Base-by-base conservation (phyloP, 2,113 vertebrate species). In the Phalacrocorax pelagicus region DNA sequence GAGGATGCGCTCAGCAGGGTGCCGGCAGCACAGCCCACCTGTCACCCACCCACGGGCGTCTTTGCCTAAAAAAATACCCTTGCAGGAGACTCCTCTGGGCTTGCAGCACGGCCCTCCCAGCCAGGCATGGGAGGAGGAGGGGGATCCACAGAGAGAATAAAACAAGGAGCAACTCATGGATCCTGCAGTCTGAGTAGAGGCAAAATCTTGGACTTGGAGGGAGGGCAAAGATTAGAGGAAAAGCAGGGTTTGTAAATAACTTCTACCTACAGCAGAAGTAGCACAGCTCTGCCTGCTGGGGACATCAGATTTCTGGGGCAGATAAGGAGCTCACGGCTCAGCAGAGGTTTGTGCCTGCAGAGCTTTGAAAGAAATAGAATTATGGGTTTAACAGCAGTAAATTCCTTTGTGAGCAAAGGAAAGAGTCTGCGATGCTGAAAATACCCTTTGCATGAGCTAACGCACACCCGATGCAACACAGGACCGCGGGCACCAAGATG, bases 401-500 rank as follows among this genome's bases (percentile, higher is more conserved):
- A 54, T 4, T 24, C 20, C 36, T 74, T 13, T 15, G 42, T 8
- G 70, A 94, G 77, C 13, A 44, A 55, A 49, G n/a, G 40, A 9
- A 49, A 57, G 34, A 36, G 38, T 9, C 49, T 15, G 23, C 4
- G 3, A 36, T 17, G 44, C 46, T 3, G 30, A 58, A 30, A 32
- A 63, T 1, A 27, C 22, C 55, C 58, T 58, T 4, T 5, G n/a
- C 52, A 5, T 1, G 13, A 62, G 49, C 17, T 36, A 42, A 34
- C 11, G 1, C 30, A 12, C 29, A 11, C 27, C 42, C 16, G 3
- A 30, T 2, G 47, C 47, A 26, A 40, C 26, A 5, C 46, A 16
- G 58, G 30, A 3, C 30, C 0, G 1, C 1, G 21, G 52, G 21
- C 4, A 10, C 54, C 57, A 19, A 15, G 38, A 5, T 0, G 0